Evolutionary conservation across 2,113 vertebrate genomes (phyloP).

Genomic region (Nansenia antarctica): DNA sequence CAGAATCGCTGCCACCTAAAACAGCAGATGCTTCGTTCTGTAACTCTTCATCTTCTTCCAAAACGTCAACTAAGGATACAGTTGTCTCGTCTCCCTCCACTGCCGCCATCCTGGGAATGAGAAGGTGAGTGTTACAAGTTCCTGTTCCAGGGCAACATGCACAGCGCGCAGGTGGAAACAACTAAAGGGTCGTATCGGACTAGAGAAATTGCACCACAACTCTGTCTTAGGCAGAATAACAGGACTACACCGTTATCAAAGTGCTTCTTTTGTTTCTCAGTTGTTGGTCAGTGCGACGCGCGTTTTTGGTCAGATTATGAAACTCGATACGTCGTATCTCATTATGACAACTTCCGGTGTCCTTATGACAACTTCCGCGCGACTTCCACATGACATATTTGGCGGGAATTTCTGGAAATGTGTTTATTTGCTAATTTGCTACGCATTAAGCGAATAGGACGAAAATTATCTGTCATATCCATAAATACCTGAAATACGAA

Average conservation of each 20-base stretch:
- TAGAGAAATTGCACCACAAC: not conserved
- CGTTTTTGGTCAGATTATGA: not conserved
- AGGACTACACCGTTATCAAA: not conserved
- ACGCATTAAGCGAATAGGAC: too few species aligned
- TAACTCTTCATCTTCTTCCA: conserved; percentile 88
- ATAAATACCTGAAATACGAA: too few species aligned
- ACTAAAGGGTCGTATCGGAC: not conserved
- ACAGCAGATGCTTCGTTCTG: conserved; percentile 93
- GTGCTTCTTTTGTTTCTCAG: too few species aligned
- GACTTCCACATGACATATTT: conserved; percentile 47
- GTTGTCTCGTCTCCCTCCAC: conserved; percentile 73
- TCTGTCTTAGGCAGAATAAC: not conserved
- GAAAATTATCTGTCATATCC: too few species aligned
- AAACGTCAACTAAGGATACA: conserved; percentile 90
- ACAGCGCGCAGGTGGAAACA: not conserved
- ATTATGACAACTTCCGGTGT: conserved; percentile 44
- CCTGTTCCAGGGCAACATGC: conserved; percentile 34
- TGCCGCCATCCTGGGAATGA: conserved; percentile 54
- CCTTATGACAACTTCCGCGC: conserved; percentile 42
- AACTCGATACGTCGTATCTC: not conserved
- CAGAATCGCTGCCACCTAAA: conserved; percentile 88
- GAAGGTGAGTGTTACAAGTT: conserved; percentile 18
- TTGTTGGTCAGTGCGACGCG: not conserved
- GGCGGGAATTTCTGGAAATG: conserved; percentile 43
- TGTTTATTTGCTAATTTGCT: too few species aligned